These are phyloP conservation scores for Penaeus monodon DNA, from an alignment of 2,888 invertebrate genomes.

Conservation along the genomic window DNA sequence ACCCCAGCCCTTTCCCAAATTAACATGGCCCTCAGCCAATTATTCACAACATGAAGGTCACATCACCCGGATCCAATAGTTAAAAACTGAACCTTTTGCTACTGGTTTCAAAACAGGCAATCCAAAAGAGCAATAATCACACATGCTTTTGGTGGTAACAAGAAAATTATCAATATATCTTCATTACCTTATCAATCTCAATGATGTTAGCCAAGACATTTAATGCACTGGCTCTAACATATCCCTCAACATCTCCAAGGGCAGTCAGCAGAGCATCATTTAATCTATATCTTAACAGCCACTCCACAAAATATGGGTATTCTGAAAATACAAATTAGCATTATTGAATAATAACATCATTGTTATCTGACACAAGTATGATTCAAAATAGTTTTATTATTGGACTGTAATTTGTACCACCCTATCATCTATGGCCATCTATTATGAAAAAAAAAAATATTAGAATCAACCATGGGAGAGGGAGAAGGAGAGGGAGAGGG, in stretches of 20 bases:
- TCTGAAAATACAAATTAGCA: slow-evolving; percentile 10
- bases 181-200: slow-evolving; percentile 44
- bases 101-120: too few relatives aligned
- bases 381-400: too few relatives aligned
- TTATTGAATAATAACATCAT: background rate
- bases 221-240: slow-evolving; percentile 50
- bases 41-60: too few relatives aligned
- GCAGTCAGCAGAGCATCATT: slow-evolving; percentile 43
- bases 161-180: background rate
- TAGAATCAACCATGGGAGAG: background rate
- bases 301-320: slow-evolving; percentile 54
- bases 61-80: too few relatives aligned
- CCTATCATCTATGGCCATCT: background rate
- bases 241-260: slow-evolving; percentile 53
- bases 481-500: too few relatives aligned
- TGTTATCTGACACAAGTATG: background rate
- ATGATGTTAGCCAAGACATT: slow-evolving; percentile 41
- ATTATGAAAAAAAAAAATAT: background rate
- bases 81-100: background rate
- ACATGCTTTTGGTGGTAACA: background rate
- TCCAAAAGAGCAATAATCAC: too few relatives aligned
- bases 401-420: too few relatives aligned
- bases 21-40: too few relatives aligned
- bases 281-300: slow-evolving; percentile 44
- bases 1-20: too few relatives aligned